Evolutionary conservation across 1,140 invertebrate species (phyloP).

Genomic region (Temnothorax curvispinosus): DNA sequence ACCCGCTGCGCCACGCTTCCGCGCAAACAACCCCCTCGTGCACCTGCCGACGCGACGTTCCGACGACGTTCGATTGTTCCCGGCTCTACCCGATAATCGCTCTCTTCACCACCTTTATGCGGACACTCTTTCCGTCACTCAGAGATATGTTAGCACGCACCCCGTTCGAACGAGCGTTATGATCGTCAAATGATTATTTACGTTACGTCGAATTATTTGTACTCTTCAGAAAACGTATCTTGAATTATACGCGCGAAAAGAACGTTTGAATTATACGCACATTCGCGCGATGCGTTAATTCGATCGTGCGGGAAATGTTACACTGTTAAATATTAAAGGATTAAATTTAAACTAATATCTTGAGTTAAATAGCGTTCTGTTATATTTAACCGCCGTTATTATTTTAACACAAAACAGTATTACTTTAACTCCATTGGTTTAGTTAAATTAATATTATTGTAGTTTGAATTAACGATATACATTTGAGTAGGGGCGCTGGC

Average conservation of each 20-base stretch:
- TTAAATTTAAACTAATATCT: no score
- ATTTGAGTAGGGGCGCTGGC: no score
- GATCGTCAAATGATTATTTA: not conserved
- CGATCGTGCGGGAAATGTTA: not conserved
- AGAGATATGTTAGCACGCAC: no score
- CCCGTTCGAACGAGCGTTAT: not conserved
- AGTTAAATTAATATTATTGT: no score
- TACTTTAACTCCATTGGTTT: no score
- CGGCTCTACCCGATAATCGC: slow-evolving; percentile 3
- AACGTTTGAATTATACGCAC: not conserved
- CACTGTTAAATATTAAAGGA: no score
- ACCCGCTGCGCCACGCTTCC: not conserved
- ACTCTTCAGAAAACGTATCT: not conserved
- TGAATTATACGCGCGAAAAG: not conserved
- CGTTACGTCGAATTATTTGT: not conserved
- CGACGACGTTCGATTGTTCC: slow-evolving; percentile 40
- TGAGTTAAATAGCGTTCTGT: no score
- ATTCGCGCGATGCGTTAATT: not conserved
- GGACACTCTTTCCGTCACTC: not conserved
- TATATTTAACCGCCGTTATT: no score
- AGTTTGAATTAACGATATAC: no score
- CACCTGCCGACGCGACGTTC: slow-evolving; percentile 1
- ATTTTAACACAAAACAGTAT: no score
- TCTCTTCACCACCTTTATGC: not conserved
- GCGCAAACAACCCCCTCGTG: slow-evolving; percentile 66